Evolutionary conservation across 2,113 vertebrate genomes (phyloP).

Genomic region (Phoenicopterus ruber): DNA sequence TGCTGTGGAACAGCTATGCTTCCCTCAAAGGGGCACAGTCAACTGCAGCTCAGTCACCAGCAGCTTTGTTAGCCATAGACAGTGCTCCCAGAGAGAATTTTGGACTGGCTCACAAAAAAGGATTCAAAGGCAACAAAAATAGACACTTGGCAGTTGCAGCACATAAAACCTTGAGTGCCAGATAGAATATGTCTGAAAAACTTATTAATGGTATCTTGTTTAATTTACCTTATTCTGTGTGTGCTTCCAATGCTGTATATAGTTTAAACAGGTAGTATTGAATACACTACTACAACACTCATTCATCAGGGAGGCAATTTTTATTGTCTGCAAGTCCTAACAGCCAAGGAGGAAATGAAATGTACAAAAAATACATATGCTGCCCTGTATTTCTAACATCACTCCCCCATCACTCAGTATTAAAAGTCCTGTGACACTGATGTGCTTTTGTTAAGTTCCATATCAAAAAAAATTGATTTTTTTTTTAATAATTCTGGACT

Average conservation of each 20-base stretch:
- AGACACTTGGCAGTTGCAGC: neutral
- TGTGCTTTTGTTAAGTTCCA: neutral
- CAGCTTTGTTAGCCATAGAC: neutral
- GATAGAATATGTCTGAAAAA: neutral
- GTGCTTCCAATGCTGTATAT: neutral
- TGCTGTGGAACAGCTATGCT: no score
- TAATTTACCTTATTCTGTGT: neutral
- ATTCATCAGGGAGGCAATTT: neutral
- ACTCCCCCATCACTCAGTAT: neutral
- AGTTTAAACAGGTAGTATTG: neutral
- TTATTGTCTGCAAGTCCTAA: neutral
- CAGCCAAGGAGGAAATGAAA: neutral
- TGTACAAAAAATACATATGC: no score
- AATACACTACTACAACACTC: accelerated
- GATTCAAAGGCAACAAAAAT: neutral
- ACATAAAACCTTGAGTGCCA: neutral
- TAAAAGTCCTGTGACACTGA: neutral
- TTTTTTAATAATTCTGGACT: neutral
- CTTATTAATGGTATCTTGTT: neutral
- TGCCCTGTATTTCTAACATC: neutral
- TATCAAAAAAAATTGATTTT: neutral
- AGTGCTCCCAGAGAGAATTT: neutral
- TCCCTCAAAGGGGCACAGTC: neutral
- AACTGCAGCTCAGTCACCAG: neutral
- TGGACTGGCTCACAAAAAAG: neutral